Base-by-base conservation (phyloP, 2,113 vertebrate species). In the Platycercus adscitus region DNA sequence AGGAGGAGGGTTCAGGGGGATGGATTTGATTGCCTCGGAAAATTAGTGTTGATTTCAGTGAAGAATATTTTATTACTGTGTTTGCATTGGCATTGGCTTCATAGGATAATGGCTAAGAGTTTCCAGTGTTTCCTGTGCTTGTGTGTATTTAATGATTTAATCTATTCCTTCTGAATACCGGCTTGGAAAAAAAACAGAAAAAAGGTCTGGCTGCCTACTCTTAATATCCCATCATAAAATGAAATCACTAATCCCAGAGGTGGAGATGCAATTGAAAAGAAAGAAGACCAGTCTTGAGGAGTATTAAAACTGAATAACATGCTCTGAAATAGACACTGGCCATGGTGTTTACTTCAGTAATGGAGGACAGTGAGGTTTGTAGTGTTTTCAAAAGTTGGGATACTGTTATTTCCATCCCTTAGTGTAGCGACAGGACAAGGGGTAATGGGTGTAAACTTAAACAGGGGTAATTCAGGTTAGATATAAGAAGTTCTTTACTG, bases 41-140 rank as follows among this genome's bases (percentile, higher is more conserved):
- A 97, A 96, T 95, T 78, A 94, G 96, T 93, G 92, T 95, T 96
- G 95, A 96, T 96, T 96, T 93, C 88, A 92, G 82, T 95, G 94
- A 92, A 97, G 95, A 94, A 94, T 95, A 93, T 93, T 97, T 97
- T 92, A 96, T 96, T 96, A 94, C 56, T 88, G 79, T 96, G 93
- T 96, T 96, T 96, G 91, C 92, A 47, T 68, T 96, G 92, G 92
- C 90, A 78, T 97, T 94, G 93, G 86, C 69, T 94, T 91, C 65
- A 26, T 60, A 14, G 90, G 80, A 55, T 94, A 94, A 94, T 94
- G 92, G 90, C 71, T 89, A 39, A 91, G 91, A 88, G 93, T 93
- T 96, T 68, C 93, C 93, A 96, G 88, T 86, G 79, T 92, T 96
- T 90, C 91, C 94, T 83, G 86, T 91, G 88, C 86, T 96, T 88